A percentile compares a stretch with the other conserved stretches of the same genome.
Conservation (phyloP, 2,797 vertebrate species). For the Leptoclinus maculatus region DNA sequence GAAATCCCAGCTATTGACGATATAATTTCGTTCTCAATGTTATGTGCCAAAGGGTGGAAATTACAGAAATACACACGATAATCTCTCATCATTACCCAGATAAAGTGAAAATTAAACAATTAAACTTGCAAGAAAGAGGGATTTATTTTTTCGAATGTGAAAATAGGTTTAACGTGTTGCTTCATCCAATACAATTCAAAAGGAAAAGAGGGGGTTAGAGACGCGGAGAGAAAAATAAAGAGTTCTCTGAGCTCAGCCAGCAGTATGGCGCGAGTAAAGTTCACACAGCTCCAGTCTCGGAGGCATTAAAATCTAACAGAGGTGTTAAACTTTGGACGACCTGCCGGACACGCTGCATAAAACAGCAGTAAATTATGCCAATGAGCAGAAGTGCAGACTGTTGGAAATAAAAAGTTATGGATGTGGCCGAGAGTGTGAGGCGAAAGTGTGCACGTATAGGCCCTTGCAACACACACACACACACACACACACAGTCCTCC, state of each 20-base stretch:
- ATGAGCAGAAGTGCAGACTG: conserved; percentile 69
- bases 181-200: conserved; percentile 20
- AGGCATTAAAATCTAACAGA: conserved; percentile 65
- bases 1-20: conserved; percentile 24
- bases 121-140: neutral
- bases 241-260: conserved; percentile 6
- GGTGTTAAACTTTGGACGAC: conserved; percentile 79
- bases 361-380: conserved; percentile 71
- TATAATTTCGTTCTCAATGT: conserved; percentile 23
- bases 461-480: conserved; percentile 3
- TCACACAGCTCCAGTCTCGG: conserved; percentile 43
- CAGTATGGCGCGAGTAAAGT: conserved; percentile 18
- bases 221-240: neutral
- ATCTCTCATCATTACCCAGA: conserved; percentile 25
- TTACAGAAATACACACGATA: conserved; percentile 34
- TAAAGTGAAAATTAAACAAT: conserved; percentile 29
- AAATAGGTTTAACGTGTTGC: conserved; percentile 10
- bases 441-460: conserved; percentile 29
- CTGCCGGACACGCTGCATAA: conserved; percentile 69
- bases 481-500: conserved; percentile 23
- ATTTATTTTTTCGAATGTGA: neutral
- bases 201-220: neutral
- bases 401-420: conserved; percentile 73
- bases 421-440: conserved; percentile 60
- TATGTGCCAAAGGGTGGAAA: conserved; percentile 34